A percentile compares a stretch with the other conserved stretches of the same genome.
These are phyloP conservation scores for Rhagologus leucostigma DNA, from an alignment of 2,113 vertebrate genomes.

Conservation along the genomic window DNA sequence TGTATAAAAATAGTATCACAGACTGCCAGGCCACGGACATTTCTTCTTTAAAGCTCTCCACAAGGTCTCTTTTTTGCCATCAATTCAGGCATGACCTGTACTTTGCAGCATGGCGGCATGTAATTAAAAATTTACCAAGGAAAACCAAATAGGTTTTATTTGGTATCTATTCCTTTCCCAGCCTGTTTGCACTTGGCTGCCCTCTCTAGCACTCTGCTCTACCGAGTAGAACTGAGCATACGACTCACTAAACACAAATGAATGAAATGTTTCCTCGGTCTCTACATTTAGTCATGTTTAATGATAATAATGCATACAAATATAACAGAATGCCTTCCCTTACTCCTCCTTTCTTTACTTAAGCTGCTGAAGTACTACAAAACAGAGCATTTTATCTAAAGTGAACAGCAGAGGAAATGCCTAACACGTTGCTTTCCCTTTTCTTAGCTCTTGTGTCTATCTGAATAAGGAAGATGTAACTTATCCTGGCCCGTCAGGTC, in stretches of 20 bases:
- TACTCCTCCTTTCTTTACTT: background rate
- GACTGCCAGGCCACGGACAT: background rate
- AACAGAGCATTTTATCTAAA: background rate
- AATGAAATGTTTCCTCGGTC: background rate
- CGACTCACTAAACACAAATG: background rate
- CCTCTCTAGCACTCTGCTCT: background rate
- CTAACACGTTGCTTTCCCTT: background rate
- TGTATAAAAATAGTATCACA: background rate
- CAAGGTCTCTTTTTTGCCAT: background rate
- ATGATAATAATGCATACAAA: background rate
- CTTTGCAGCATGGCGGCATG: background rate
- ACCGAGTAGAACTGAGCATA: background rate
- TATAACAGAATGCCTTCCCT: background rate
- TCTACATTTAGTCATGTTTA: background rate
- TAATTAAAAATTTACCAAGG: background rate
- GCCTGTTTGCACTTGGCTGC: background rate
- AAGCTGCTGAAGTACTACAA: background rate
- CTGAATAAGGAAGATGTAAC: slow-evolving; percentile 74
- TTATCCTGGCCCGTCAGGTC: slow-evolving; percentile 73
- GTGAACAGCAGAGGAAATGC: background rate
- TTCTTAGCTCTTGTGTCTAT: slow-evolving; percentile 68
- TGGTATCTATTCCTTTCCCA: background rate
- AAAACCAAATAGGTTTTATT: background rate
- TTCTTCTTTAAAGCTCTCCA: background rate
- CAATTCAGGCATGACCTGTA: background rate